Conservation (phyloP, 2,888 invertebrate species). For the Priocnemis perturbator region DNA sequence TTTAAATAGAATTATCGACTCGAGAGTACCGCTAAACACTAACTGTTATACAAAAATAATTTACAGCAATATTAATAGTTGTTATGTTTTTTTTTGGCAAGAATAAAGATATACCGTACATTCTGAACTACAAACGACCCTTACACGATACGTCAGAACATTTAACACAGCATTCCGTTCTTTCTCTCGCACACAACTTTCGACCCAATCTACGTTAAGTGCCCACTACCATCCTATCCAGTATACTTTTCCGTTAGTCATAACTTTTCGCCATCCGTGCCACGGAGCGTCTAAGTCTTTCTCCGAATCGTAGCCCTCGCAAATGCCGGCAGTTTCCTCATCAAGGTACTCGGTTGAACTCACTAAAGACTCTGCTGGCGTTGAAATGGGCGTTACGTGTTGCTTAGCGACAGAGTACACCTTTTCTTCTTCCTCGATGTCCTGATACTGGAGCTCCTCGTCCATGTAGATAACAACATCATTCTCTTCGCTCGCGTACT, state of each 20-base stretch:
- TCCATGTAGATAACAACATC: constrained; percentile 70
- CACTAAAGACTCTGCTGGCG: neutral
- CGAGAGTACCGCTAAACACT: too few species aligned
- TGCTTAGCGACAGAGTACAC: neutral
- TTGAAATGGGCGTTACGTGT: neutral
- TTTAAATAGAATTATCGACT: too few species aligned
- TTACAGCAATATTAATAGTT: too few species aligned
- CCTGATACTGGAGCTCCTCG: constrained; percentile 68
- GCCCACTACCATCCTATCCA: constrained; percentile 66
- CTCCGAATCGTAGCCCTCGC: constrained; percentile 26
- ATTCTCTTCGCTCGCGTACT: constrained; percentile 69
- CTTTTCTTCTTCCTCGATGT: constrained; percentile 65
- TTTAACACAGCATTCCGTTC: too few species aligned
- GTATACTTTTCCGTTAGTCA: constrained; percentile 55
- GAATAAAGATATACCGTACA: too few species aligned
- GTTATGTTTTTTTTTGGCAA: too few species aligned
- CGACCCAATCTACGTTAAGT: too few species aligned
- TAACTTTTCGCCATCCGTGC: constrained; percentile 69
- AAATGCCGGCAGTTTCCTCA: neutral
- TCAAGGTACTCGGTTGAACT: neutral
- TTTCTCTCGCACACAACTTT: too few species aligned
- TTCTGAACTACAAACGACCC: too few species aligned
- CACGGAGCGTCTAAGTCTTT: constrained; percentile 65
- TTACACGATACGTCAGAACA: too few species aligned
- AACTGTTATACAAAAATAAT: too few species aligned